These are phyloP conservation scores for Drosophila bocqueti DNA, from an alignment of 1,140 invertebrate species.

Conservation along the genomic window DNA sequence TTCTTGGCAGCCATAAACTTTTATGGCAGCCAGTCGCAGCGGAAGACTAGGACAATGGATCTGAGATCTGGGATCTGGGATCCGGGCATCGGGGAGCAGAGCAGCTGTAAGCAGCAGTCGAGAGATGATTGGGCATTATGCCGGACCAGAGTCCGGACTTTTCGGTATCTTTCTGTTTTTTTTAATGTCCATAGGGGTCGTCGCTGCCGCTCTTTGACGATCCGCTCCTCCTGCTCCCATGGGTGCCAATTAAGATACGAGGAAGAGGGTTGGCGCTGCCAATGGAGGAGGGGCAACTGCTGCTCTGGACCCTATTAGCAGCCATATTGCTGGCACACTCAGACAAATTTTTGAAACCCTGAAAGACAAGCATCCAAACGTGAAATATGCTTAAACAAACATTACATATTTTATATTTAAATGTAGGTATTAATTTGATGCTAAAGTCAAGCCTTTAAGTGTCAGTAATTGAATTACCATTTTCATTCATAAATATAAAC, in stretches of 20 bases:
- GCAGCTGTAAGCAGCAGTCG: slow-evolving; percentile 58
- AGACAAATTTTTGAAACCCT: neutral
- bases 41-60: slow-evolving; percentile 53
- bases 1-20: slow-evolving; percentile 55
- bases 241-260: slow-evolving; percentile 63
- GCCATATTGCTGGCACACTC: slow-evolving; percentile 41
- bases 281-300: slow-evolving; percentile 13
- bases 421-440: too few species aligned
- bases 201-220: slow-evolving; percentile 31
- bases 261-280: slow-evolving; percentile 27
- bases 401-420: too few species aligned
- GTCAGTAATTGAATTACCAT: too few species aligned
- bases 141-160: slow-evolving; percentile 21
- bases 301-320: slow-evolving; percentile 49
- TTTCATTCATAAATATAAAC: too few species aligned
- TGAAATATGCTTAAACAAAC: neutral
- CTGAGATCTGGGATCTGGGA: slow-evolving; percentile 16
- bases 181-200: slow-evolving; percentile 47
- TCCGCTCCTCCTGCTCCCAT: slow-evolving; percentile 33
- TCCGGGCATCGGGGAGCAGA: slow-evolving; percentile 14
- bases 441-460: too few species aligned
- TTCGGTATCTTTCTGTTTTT: slow-evolving; percentile 16
- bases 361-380: neutral
- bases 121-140: slow-evolving; percentile 61
- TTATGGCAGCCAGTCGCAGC: slow-evolving; percentile 43